Evolutionary conservation across 2,113 vertebrate species (phyloP).

Genomic region (Ursus arctos): DNA sequence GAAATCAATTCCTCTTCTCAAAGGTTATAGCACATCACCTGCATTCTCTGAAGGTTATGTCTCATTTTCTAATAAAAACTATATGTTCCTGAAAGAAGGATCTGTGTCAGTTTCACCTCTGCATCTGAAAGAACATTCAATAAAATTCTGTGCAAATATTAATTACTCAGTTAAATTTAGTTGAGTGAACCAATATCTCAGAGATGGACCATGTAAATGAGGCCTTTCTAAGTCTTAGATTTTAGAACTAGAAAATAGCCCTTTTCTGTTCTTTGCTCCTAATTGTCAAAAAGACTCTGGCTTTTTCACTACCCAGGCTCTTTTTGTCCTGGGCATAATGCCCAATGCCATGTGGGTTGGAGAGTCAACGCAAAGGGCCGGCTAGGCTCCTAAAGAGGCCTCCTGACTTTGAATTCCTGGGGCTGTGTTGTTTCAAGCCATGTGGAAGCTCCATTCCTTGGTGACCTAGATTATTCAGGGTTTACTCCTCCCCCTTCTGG

Average conservation of each 20-base stretch:
- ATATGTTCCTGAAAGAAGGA: not conserved
- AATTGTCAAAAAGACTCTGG: not conserved
- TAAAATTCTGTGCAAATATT: not conserved
- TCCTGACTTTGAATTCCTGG: not conserved
- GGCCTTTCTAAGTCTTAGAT: not conserved
- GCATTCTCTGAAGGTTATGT: not conserved
- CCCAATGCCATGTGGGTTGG: not conserved
- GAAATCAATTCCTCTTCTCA: conserved; percentile 38
- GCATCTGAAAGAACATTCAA: not conserved
- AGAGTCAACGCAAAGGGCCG: not conserved
- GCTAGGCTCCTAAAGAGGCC: not conserved
- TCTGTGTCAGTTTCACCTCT: not conserved
- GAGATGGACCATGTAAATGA: not conserved
- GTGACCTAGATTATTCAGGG: not conserved
- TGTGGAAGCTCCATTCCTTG: not conserved
- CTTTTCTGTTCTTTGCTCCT: not conserved
- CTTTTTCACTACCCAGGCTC: not conserved
- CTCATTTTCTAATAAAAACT: conserved; percentile 41
- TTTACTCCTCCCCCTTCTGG: not conserved
- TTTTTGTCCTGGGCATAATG: not conserved
- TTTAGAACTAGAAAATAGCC: not conserved
- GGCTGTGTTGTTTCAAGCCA: not conserved
- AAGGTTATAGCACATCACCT: not conserved
- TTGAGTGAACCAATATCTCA: conserved; percentile 9
- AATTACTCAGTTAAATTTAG: conserved; percentile 58